phyloP scores from a whole-genome alignment of 1,140 invertebrate species.

The Zaprionus capensis region DNA sequence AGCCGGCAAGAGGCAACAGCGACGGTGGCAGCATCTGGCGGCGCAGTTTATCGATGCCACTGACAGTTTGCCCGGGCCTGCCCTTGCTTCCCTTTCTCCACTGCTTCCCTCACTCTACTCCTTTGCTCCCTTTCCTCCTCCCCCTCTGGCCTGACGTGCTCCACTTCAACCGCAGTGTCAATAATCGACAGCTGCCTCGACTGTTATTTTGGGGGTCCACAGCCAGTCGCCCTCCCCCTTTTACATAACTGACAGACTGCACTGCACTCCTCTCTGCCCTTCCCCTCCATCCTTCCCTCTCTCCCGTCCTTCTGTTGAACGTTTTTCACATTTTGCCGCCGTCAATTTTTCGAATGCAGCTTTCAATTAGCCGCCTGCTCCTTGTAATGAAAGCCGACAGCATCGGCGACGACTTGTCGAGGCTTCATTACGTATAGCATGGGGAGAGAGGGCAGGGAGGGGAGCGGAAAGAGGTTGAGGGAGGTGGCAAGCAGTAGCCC shows the following conservation, averaged over 20 bases:
- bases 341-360: slow-evolving; percentile 71
- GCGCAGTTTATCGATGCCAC: slow-evolving; percentile 69
- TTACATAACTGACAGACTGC: slow-evolving; percentile 67
- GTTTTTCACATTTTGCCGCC: slow-evolving; percentile 63
- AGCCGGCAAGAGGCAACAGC: slow-evolving; percentile 14
- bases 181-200: slow-evolving; percentile 79
- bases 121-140: not conserved
- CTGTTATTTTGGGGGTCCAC: slow-evolving; percentile 57
- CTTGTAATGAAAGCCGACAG: slow-evolving; percentile 78
- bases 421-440: slow-evolving; percentile 11
- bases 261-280: slow-evolving; percentile 6
- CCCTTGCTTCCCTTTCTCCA: slow-evolving; percentile 15
- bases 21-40: slow-evolving; percentile 42
- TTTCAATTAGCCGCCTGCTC: slow-evolving; percentile 79
- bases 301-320: slow-evolving; percentile 19
- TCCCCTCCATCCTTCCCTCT: slow-evolving; percentile 6
- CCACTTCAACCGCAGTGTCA: slow-evolving; percentile 70
- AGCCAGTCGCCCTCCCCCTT: slow-evolving; percentile 38
- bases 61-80: not conserved
- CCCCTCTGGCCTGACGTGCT: slow-evolving; percentile 1
- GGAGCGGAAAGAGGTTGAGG: not conserved
- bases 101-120: not conserved
- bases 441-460: not conserved
- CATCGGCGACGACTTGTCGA: slow-evolving; percentile 66
- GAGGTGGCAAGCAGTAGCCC: slow-evolving; percentile 6